Percentiles rank a stretch among this genome's conserved stretches.
phyloP scores from a whole-genome alignment of 2,797 vertebrate genomes.

The Hemibagrus guttatus region DNA sequence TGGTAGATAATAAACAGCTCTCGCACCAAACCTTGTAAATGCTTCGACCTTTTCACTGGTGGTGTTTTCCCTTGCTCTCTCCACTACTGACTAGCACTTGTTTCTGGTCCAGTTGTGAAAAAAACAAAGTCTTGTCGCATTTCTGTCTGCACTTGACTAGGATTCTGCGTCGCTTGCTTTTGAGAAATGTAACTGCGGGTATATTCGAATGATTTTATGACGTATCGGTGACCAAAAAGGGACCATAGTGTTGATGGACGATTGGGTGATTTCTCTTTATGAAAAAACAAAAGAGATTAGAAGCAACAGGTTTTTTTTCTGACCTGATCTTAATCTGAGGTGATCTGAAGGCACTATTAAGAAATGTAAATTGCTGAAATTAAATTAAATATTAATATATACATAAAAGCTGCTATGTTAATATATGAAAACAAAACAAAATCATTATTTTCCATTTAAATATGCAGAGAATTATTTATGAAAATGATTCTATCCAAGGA shows the following conservation, averaged over 20 bases:
- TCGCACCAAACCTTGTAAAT: not conserved
- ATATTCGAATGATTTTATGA: not conserved
- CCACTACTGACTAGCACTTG: not conserved
- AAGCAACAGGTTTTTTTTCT: conserved; percentile 21
- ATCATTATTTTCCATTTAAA: not conserved
- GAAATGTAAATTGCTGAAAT: not conserved
- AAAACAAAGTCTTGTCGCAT: not conserved
- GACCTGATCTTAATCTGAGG: not conserved
- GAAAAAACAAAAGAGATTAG: not conserved
- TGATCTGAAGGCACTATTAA: not conserved
- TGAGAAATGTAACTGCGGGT: not conserved
- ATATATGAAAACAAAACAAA: not conserved
- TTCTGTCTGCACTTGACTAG: not conserved
- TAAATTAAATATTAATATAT: not conserved
- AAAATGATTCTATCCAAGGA: not conserved
- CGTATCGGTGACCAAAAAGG: not conserved
- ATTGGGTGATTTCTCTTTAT: not conserved
- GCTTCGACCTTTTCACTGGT: not conserved
- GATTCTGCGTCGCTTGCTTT: not conserved
- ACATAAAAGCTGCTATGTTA: not conserved
- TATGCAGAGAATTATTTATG: too few species aligned
- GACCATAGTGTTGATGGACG: not conserved
- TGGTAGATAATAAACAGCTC: not conserved
- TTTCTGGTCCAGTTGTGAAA: not conserved
- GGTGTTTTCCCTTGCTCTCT: not conserved